Evolutionary conservation across 2,888 invertebrate species (phyloP), one percentile per base, ranked within the genome.

Genomic region (Gymnoscelis rufifasciata): DNA sequence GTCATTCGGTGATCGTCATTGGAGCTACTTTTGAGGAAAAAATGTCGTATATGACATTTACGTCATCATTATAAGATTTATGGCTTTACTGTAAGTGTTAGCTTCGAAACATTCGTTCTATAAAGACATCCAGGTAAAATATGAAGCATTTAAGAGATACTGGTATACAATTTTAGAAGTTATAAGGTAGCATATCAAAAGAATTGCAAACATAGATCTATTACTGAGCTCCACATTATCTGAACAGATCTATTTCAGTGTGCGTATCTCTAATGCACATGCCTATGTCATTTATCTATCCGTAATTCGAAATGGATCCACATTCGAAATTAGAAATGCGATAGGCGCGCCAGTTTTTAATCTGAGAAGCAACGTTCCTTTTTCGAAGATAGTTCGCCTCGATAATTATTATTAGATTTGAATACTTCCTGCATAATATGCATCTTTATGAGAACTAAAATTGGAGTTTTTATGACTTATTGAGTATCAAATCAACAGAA

Each of bases 1-100:
- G 74, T 80, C 83, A 76, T 60, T 54, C 54, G 73, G 63, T 77
- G 75, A 78, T 77, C 76, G 73, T 68, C 71, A 74, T 39, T 31
- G 8, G 28, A 37, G 45, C 28, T 51, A 45, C 42, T 57, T 51
- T 44, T 44, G 26, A 27, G 7, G 43, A 52, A 52, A 54, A 54
- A 54, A 38, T 51, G 12, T 33, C 42, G 33, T 27, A 40, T 7
- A 5, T 27, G 31, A 38, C 14, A 45, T 51, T 52, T 43, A 44
- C 52, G 49, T 52, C 46, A 48, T 43, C 12, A 37, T 38, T 19
- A 35, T n/a, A 35, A 35, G 35, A 35, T 35, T 35, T 35, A 35
- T 35, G 7, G 35, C 3, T 19, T 35, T 35, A 35, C 35, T 6
- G 19, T 35, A 10, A 35, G 19, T 33, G 19, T 15, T 4, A 10